phyloP scores from a whole-genome alignment of 2,797 vertebrate species.

The Gymnothorax reevesii region DNA sequence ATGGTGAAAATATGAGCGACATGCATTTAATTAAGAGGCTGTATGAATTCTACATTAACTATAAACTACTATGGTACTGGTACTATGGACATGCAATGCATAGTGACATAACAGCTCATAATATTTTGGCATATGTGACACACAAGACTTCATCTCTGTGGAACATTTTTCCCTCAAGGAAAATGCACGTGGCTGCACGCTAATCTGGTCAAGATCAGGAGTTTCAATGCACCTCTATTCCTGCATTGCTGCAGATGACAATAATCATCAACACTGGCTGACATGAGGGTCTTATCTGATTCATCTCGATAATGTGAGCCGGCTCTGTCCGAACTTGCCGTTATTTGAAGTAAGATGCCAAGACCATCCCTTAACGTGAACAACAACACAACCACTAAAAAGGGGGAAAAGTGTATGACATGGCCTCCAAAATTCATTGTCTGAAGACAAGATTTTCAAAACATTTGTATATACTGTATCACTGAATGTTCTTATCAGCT shows the following conservation, averaged over 20 bases:
- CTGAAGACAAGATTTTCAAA: not conserved
- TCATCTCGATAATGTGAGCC: not conserved
- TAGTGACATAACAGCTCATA: constrained; percentile 13
- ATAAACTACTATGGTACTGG: not conserved
- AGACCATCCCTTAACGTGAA: no score
- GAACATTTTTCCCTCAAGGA: not conserved
- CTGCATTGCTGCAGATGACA: not conserved
- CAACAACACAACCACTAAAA: not conserved
- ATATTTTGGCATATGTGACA: constrained; percentile 17
- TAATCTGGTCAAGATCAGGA: not conserved
- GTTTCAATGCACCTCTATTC: not conserved
- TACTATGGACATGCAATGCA: not conserved
- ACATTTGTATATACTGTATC: not conserved
- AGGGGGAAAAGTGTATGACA: not conserved
- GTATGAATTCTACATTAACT: not conserved
- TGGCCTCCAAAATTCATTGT: not conserved
- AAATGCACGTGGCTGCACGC: constrained; percentile 3
- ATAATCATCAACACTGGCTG: not conserved
- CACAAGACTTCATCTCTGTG: not conserved
- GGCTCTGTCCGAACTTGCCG: not conserved
- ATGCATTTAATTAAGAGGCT: not conserved
- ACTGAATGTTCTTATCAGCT: not conserved
- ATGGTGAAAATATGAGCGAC: not conserved
- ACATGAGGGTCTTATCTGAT: not conserved
- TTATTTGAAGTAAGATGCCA: not conserved